phyloP scores from a whole-genome alignment of 2,797 vertebrate species.

The Anabas testudineus region DNA sequence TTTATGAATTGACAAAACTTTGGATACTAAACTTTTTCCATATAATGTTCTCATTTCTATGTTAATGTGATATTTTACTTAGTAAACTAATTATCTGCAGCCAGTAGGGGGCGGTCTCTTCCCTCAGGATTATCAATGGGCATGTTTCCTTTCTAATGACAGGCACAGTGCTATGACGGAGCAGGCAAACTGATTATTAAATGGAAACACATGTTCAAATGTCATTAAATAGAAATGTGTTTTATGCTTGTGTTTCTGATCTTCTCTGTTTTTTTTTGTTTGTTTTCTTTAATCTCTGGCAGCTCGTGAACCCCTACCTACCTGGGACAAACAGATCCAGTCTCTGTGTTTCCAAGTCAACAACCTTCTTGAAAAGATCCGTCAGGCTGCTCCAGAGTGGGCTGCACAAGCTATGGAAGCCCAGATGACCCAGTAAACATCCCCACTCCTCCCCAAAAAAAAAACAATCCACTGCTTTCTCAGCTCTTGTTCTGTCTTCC shows the following conservation, averaged over 20 bases:
- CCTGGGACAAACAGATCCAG: conserved; percentile 99
- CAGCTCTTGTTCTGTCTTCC: conserved; percentile 24
- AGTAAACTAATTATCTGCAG: not conserved
- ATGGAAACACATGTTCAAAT: not conserved
- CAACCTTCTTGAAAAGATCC: conserved; percentile 98
- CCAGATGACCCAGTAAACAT: conserved; percentile 94
- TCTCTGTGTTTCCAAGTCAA: conserved; percentile 99
- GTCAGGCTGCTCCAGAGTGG: conserved; percentile 95
- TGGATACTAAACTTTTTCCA: no score
- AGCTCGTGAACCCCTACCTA: conserved; percentile 97
- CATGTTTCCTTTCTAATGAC: not conserved
- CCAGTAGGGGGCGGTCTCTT: conserved; percentile 43
- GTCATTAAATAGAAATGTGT: not conserved
- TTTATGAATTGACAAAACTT: no score
- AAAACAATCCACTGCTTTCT: not conserved
- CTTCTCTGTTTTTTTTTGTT: not conserved
- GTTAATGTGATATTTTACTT: not conserved
- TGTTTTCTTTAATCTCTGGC: conserved; percentile 24
- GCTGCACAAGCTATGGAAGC: conserved; percentile 96
- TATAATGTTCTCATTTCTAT: not conserved
- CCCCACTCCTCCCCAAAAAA: not conserved
- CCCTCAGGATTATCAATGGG: not conserved
- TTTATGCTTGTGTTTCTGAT: not conserved
- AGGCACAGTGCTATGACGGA: no score
- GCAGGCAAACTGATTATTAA: not conserved